Evolutionary conservation across 1,140 invertebrate genomes (phyloP).

Genomic region (Oedothorax gibbosus): DNA sequence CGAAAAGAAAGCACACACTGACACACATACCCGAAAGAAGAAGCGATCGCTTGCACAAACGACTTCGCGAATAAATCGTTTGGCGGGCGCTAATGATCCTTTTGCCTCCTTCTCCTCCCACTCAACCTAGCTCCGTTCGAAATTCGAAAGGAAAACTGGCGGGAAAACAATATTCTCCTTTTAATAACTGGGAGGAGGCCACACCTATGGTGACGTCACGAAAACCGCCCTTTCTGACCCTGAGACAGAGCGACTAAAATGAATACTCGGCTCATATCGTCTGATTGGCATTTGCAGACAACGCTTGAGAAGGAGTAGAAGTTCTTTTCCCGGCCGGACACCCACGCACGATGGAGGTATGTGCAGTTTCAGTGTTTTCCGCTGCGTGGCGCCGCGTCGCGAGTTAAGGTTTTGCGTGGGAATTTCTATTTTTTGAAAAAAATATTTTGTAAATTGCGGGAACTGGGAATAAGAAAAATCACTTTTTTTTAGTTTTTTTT

Average conservation of each 20-base stretch:
- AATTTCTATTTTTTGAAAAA: background rate
- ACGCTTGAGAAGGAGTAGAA: background rate
- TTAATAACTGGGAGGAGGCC: constrained; percentile 11
- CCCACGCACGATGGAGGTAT: constrained; percentile 23
- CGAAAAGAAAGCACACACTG: too few relatives aligned
- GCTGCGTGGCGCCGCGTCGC: background rate
- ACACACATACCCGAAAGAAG: too few relatives aligned
- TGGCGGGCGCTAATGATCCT: background rate
- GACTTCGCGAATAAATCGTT: background rate
- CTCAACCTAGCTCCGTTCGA: background rate
- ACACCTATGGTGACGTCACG: constrained; percentile 47
- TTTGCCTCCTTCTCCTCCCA: background rate
- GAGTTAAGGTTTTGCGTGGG: background rate
- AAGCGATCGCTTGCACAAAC: constrained; percentile 1
- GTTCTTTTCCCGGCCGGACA: background rate
- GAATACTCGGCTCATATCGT: constrained; percentile 10
- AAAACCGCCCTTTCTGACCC: constrained; percentile 36
- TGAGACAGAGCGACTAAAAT: constrained; percentile 16
- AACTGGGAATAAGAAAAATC: too few relatives aligned
- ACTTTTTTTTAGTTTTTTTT: too few relatives aligned
- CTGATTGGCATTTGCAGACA: constrained; percentile 23
- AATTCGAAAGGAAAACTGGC: background rate
- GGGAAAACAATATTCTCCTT: constrained; percentile 12
- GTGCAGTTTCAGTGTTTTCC: background rate
- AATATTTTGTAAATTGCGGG: too few relatives aligned